phyloP scores from a whole-genome alignment of 2,797 vertebrate species.

The Columba guinea region DNA sequence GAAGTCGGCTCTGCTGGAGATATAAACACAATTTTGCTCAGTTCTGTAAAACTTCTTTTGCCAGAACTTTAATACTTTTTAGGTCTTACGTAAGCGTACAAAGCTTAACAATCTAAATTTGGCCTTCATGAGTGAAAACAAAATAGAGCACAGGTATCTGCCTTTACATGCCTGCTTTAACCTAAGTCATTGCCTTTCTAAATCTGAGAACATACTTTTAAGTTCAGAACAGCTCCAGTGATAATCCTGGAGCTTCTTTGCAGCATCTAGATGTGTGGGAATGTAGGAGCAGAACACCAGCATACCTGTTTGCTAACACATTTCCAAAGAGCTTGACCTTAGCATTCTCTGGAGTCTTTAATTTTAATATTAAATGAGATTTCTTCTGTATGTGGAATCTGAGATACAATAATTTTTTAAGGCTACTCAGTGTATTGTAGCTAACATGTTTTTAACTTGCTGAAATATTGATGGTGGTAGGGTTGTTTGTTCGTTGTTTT shows the following conservation, averaged over 20 bases:
- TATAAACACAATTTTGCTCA: not conserved
- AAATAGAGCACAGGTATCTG: not conserved
- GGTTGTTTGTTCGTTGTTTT: not conserved
- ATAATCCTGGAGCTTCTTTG: not conserved
- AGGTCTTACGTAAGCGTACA: not conserved
- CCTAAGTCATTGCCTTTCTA: not conserved
- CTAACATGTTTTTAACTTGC: not conserved
- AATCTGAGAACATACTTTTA: not conserved
- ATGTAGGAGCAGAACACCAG: not conserved
- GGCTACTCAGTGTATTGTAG: not conserved
- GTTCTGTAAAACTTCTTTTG: not conserved
- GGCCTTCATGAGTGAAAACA: not conserved
- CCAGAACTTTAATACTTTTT: not conserved
- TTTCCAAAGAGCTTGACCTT: not conserved
- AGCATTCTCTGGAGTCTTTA: not conserved
- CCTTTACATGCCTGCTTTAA: not conserved
- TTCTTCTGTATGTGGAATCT: not conserved
- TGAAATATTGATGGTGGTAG: not conserved
- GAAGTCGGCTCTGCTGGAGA: not conserved
- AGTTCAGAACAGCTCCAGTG: not conserved
- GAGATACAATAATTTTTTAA: not conserved
- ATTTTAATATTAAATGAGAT: not conserved
- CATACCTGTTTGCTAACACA: not conserved
- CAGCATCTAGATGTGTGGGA: not conserved
- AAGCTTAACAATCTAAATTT: not conserved